Percentiles rank a stretch among this genome's conserved stretches.
phyloP scores from a whole-genome alignment of 2,797 vertebrate genomes.

The Tarsius wallacei region DNA sequence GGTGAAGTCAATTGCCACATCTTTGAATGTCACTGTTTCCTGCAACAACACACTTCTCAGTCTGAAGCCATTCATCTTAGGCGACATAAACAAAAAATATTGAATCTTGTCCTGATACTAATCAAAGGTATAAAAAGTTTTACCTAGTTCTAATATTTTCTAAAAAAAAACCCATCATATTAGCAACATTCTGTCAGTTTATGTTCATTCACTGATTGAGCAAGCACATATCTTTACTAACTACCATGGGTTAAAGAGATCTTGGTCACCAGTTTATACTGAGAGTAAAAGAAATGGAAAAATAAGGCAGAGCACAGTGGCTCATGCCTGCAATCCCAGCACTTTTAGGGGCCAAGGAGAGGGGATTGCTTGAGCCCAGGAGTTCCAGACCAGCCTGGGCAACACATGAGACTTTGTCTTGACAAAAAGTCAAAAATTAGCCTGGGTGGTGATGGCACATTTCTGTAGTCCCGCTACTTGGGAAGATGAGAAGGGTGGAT shows the following conservation, averaged over 20 bases:
- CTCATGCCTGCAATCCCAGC: too few relatives aligned
- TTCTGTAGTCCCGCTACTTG: too few relatives aligned
- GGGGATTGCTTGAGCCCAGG: too few relatives aligned
- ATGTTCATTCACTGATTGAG: constrained; percentile 29
- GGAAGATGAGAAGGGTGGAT: too few relatives aligned
- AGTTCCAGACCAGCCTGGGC: too few relatives aligned
- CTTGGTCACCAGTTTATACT: constrained; percentile 16
- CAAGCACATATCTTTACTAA: constrained; percentile 23
- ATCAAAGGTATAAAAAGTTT: not conserved
- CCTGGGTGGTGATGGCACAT: too few relatives aligned
- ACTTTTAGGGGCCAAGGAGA: too few relatives aligned
- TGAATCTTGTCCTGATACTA: constrained; percentile 16
- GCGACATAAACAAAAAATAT: not conserved
- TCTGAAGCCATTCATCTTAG: constrained; percentile 8
- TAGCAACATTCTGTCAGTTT: constrained; percentile 28
- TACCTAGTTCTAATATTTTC: constrained; percentile 19
- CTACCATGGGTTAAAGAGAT: not conserved
- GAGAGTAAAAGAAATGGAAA: constrained; percentile 22
- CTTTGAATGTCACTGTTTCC: constrained; percentile 83
- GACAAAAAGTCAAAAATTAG: too few relatives aligned
- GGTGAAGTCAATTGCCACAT: constrained; percentile 86
- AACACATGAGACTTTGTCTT: too few relatives aligned
- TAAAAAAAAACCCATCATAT: not conserved
- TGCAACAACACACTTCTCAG: constrained; percentile 73
- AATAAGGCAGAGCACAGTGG: not conserved